Base-by-base conservation (phyloP, 1,140 invertebrate species). In the Lepidostoma basale region DNA sequence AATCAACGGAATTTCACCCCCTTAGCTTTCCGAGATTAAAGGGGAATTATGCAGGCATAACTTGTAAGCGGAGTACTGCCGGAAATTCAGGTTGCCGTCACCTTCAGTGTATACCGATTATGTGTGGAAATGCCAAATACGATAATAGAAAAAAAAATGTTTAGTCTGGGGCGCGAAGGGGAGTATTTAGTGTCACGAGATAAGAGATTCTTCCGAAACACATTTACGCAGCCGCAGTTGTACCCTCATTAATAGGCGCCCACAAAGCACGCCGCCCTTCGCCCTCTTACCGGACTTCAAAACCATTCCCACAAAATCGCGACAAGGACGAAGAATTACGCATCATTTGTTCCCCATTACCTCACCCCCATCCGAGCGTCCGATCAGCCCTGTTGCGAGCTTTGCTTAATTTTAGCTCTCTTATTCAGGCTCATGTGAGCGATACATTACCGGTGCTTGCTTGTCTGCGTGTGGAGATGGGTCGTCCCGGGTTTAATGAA, bases 121-220 rank as follows among this genome's bases (percentile, higher is more conserved):
- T 28, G 20, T 30, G 26, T 26, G 52, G 28, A 56, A 56, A 33
- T 10, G 52, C 26, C 47, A 39, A 52, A 68, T 62, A 68, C 47
- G 60, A 65, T 69, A 69, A 69, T 69, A 49, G 56, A 69, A 47
- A 40, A 44, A 64, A 69, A 65, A 69, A 69, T n/a, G n/a, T 59
- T 69, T 52, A 47, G 52, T 36, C 33, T n/a, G 25, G 14, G 39
- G 44, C 12, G 28, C 23, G 62, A 30, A 23, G 60, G 45, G 23
- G 25, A 33, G 33, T 14, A 56, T 25, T 56, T 56, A 18, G 52
- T 56, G 28, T 18, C 28, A 16, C 20, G 62, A 69, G 68, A 69
- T 69, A 64, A 54, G 52, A 45, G 52, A 69, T 65, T 69, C 68
- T 68, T 68, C 68, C 68, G 60, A 16, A 45, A 39, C 28, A 42